Evolutionary conservation across 2,113 vertebrate genomes (phyloP).

Genomic region (Thermophis baileyi): DNA sequence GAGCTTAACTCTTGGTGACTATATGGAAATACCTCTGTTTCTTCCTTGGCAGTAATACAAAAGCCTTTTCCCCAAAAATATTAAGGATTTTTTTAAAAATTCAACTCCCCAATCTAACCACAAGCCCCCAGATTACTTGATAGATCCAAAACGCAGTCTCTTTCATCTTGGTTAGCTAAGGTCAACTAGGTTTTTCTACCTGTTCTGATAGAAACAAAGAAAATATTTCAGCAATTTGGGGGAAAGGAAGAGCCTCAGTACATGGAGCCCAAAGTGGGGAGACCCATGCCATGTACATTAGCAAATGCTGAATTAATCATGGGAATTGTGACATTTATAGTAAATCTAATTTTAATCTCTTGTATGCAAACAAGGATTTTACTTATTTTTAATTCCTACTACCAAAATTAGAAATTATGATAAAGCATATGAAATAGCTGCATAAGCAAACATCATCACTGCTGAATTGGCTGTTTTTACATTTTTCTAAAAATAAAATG

Average conservation of each 20-base stretch:
- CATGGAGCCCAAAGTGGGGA: neutral
- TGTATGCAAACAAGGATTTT: neutral
- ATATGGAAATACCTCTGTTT: neutral
- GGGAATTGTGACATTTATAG: neutral
- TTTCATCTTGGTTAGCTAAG: neutral
- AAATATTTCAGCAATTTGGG: neutral
- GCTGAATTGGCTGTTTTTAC: neutral
- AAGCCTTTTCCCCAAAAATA: neutral
- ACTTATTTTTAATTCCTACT: neutral
- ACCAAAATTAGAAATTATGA: neutral
- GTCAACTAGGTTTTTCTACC: neutral
- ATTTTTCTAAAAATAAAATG: neutral
- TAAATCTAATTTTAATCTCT: neutral
- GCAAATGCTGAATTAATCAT: neutral
- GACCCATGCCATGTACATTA: neutral
- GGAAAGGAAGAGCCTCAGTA: neutral
- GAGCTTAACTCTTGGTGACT: neutral
- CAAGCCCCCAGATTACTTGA: neutral
- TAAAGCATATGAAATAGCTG: slow-evolving; percentile 11
- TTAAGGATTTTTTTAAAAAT: neutral
- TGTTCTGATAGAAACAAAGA: neutral
- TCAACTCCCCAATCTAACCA: neutral
- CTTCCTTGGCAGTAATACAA: neutral
- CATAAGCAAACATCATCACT: neutral
- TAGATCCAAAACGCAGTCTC: neutral